Conservation (phyloP, 2,113 vertebrate species). For the Sprattus sprattus region DNA sequence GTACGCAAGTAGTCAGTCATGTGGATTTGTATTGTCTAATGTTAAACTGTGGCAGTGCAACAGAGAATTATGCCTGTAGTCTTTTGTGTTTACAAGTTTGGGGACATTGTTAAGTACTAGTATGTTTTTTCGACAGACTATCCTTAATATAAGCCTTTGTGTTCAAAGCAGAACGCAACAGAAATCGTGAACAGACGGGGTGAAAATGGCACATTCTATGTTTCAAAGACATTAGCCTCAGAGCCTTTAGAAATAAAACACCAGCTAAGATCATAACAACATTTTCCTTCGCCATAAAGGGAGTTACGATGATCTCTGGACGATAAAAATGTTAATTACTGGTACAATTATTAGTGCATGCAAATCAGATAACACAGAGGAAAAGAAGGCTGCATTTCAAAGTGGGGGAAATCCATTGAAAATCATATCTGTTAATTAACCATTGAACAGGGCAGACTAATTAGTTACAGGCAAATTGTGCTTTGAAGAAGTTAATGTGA, state of each 20-base stretch:
- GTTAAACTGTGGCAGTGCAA: not conserved
- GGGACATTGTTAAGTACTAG: not conserved
- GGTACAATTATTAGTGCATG: not conserved
- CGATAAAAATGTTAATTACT: slow-evolving; percentile 11
- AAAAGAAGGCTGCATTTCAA: slow-evolving; percentile 1
- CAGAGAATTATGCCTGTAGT: not conserved
- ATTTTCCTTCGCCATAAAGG: not conserved
- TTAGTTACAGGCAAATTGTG: not conserved
- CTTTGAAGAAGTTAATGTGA: slow-evolving; percentile 9
- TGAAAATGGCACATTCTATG: not conserved
- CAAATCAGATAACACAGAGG: not conserved
- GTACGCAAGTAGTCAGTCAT: no score
- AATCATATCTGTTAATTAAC: slow-evolving; percentile 14
- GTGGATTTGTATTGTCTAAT: no score
- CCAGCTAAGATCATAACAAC: slow-evolving; percentile 4
- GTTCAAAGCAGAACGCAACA: not conserved
- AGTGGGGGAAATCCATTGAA: not conserved
- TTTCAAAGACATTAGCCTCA: not conserved
- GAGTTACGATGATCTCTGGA: not conserved
- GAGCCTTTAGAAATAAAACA: not conserved
- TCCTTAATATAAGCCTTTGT: not conserved
- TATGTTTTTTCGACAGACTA: no score
- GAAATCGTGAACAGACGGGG: not conserved
- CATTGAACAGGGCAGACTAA: not conserved
- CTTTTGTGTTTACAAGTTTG: not conserved